Evolutionary conservation across 2,888 invertebrate species (phyloP).

Genomic region (Molanna angustata): DNA sequence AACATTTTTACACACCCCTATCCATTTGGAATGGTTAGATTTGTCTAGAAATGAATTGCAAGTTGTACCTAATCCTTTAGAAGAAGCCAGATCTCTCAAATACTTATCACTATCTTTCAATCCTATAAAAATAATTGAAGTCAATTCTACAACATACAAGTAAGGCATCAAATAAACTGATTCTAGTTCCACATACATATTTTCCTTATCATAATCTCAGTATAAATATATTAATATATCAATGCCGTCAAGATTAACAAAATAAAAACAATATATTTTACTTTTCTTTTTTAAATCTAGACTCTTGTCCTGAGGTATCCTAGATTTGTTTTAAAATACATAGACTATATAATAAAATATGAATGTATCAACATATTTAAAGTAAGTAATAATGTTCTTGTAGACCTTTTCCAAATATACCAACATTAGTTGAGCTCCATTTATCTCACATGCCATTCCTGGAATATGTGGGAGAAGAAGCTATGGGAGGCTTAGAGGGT

Average conservation of each 20-base stretch:
- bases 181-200: too few species aligned
- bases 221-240: too few species aligned
- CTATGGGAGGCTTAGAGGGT: slow-evolving; percentile 57
- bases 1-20: slow-evolving; percentile 65
- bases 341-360: too few species aligned
- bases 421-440: slow-evolving; percentile 61
- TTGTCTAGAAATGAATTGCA: slow-evolving; percentile 64
- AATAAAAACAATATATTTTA: too few species aligned
- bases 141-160: slow-evolving; percentile 42
- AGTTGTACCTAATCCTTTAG: slow-evolving; percentile 59
- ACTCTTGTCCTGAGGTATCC: too few species aligned
- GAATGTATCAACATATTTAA: too few species aligned
- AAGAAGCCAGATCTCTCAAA: slow-evolving; percentile 57
- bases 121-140: slow-evolving; percentile 59
- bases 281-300: too few species aligned
- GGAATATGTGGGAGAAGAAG: slow-evolving; percentile 51
- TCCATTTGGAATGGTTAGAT: slow-evolving; percentile 62
- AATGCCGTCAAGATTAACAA: too few species aligned
- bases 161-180: too few species aligned
- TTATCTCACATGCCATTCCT: slow-evolving; percentile 66
- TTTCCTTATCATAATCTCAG: too few species aligned
- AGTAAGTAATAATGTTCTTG: too few species aligned
- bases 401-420: slow-evolving; percentile 64
- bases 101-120: slow-evolving; percentile 68
- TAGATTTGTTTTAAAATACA: too few species aligned